These are phyloP conservation scores for Spisula subtruncata DNA, from an alignment of 2,888 invertebrate species.

Conservation along the genomic window DNA sequence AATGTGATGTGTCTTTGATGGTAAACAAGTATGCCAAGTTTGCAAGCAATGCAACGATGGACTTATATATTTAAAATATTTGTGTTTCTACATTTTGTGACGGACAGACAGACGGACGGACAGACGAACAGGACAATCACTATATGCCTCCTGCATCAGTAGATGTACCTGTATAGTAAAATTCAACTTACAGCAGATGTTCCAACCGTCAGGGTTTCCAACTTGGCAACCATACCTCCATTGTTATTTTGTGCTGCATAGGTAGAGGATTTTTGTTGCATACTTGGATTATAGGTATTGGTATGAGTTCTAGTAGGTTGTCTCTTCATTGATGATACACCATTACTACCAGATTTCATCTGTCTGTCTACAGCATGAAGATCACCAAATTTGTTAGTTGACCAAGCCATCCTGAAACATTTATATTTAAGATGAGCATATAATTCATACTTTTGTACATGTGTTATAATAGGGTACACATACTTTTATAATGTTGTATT, in stretches of 20 bases:
- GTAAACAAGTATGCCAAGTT: too few species aligned
- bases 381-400: slow-evolving; percentile 40
- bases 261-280: neutral
- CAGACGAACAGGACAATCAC: too few species aligned
- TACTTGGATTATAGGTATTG: neutral
- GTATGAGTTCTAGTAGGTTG: neutral
- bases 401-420: slow-evolving; percentile 43
- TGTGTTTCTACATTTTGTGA: too few species aligned
- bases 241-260: neutral
- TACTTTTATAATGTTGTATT: too few species aligned
- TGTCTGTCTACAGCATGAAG: neutral
- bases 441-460: too few species aligned
- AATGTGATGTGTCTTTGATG: too few species aligned
- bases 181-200: slow-evolving; percentile 51
- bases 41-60: too few species aligned
- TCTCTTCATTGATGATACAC: neutral
- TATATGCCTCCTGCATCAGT: too few species aligned
- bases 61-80: too few species aligned
- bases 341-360: neutral
- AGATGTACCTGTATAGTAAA: neutral
- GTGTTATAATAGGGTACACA: too few species aligned
- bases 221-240: slow-evolving; percentile 1
- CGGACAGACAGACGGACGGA: too few species aligned
- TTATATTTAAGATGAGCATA: too few species aligned
- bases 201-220: slow-evolving; percentile 37